A percentile compares a stretch with the other conserved stretches of the same genome.
These are phyloP conservation scores for Butorides virescens DNA, from an alignment of 2,113 vertebrate genomes.

Conservation along the genomic window DNA sequence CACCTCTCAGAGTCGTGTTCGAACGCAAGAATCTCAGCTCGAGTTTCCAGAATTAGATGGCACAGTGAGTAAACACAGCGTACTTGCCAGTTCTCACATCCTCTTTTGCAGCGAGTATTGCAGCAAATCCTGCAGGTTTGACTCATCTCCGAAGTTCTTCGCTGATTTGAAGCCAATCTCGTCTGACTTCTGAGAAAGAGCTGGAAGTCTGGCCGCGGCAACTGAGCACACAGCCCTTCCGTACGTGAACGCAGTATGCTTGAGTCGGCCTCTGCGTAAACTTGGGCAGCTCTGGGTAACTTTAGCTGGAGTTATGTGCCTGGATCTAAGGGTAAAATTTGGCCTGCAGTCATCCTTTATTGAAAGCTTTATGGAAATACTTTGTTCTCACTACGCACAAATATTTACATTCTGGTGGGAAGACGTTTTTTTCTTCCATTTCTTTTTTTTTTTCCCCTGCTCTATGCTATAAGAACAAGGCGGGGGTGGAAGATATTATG, in stretches of 20 bases:
- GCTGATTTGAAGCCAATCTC: neutral
- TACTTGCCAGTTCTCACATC: slow-evolving; percentile 65
- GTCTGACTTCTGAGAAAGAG: neutral
- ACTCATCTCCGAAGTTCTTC: slow-evolving; percentile 46
- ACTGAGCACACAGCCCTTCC: neutral
- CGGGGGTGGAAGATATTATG: neutral
- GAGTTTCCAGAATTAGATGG: slow-evolving; percentile 49
- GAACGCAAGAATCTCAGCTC: slow-evolving; percentile 19
- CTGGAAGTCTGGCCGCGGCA: neutral
- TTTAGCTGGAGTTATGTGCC: neutral
- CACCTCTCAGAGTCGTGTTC: slow-evolving; percentile 27
- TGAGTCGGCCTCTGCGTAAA: neutral
- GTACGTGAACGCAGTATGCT: rapidly evolving
- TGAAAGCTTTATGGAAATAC: slow-evolving; percentile 32
- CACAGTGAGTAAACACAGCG: slow-evolving; percentile 39
- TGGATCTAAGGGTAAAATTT: neutral
- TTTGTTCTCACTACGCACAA: neutral
- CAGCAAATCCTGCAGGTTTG: slow-evolving; percentile 63
- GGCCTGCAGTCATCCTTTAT: neutral
- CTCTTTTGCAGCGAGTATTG: slow-evolving; percentile 62
- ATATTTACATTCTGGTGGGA: slow-evolving; percentile 33
- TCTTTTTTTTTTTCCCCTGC: neutral
- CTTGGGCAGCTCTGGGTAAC: neutral
- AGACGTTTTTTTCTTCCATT: neutral
- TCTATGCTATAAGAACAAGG: neutral